A percentile compares a stretch with the other conserved stretches of the same genome.
Evolutionary conservation across 2,797 vertebrate species (phyloP).

Genomic region (Chromobotia macracanthus): DNA sequence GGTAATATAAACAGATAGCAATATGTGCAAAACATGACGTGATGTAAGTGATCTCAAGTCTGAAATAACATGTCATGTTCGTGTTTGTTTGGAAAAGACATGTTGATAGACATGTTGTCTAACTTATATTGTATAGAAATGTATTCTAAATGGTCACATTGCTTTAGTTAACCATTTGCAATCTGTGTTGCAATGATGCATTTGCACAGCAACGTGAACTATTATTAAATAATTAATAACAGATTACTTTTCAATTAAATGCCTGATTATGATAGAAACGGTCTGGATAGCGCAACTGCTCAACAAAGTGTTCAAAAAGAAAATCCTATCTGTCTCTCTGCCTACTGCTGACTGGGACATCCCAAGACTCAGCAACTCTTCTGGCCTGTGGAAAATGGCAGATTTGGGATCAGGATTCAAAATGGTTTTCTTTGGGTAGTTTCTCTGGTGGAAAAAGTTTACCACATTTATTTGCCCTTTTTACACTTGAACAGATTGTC

Average conservation of each 20-base stretch:
- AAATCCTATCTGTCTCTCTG: constrained; percentile 50
- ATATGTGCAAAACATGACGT: neutral
- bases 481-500: constrained; percentile 59
- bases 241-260: too few relatives aligned
- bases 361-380: constrained; percentile 63
- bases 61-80: neutral
- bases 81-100: constrained; percentile 5
- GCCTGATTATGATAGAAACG: too few relatives aligned
- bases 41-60: constrained; percentile 1
- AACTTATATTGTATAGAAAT: constrained; percentile 4
- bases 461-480: constrained; percentile 66
- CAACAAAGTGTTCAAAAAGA: constrained; percentile 37
- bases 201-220: neutral
- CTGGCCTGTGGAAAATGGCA: constrained; percentile 70
- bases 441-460: constrained; percentile 72
- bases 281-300: too few relatives aligned
- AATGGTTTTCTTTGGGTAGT: constrained; percentile 73
- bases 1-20: constrained; percentile 26
- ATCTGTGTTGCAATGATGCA: neutral
- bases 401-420: constrained; percentile 71
- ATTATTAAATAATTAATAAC: too few relatives aligned
- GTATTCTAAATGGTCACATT: neutral
- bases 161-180: neutral
- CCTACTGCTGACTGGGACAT: constrained; percentile 57
- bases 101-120: neutral